Evolutionary conservation across 2,888 invertebrate species (phyloP), one percentile per base, ranked within the genome.

Genomic region (Rhamphomyia laevipes): DNA sequence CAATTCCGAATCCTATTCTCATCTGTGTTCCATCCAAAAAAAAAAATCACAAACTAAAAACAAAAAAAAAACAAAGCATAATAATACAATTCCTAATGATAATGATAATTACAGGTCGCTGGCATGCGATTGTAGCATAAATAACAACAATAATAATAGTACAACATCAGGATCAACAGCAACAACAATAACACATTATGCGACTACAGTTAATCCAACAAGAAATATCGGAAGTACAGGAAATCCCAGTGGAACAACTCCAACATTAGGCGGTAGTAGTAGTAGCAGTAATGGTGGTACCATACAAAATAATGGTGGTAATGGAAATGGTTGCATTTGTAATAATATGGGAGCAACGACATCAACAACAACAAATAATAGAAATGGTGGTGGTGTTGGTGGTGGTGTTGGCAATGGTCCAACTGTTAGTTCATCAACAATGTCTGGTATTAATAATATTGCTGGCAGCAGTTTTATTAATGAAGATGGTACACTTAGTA

Each of bases 401-500:
- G 68, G 53, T 64, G 63, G 50, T 61, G 63, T 43, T 66, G 64
- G 10, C 61, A 54, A 56, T 48, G 53, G 58, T 31, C 56, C 57
- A 33, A 38, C 43, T 33, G 16, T 43, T 5, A 43, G 17, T n/a
- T 43, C 46, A 43, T 40, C 43, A 66, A 43, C 48, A 46, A 46
- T 45, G 54, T 18, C 42, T 38, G 30, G 37, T n/a, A 16, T 23
- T 16, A 30, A 42, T 42, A 27, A 7, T 5, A 12, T n/a, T 2
- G 13, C 15, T 12, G 27, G 10, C 11, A 17, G 12, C 21, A 43
- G 40, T 33, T 60, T 66, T 33, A 57, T 65, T 54, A 68, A 67
- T 55, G 67, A 66, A 52, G 67, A 68, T 49, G 65, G 66, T 47
- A 67, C 67, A n/a, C 51, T 67, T 48, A 85, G 84, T 55, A 86